Conservation (phyloP, 2,888 invertebrate genomes). For the Dynastes hyllus region DNA sequence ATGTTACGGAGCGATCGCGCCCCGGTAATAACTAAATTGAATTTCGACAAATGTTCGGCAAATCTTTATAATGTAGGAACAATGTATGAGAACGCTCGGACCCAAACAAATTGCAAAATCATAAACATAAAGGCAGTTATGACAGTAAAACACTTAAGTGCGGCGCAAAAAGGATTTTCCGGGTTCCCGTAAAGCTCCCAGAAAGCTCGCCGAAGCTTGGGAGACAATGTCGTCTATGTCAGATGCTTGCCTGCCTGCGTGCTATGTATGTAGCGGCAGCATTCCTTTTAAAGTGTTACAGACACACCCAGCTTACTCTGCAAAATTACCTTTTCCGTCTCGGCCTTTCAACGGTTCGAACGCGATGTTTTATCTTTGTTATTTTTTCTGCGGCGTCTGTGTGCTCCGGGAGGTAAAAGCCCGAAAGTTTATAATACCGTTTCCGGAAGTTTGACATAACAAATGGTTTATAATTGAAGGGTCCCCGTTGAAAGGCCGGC, state of each 20-base stretch:
- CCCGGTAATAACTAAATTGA: slow-evolving; percentile 36
- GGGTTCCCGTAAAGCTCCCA: slow-evolving; percentile 55
- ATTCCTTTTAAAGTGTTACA: slow-evolving; percentile 63
- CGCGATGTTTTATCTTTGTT: slow-evolving; percentile 60
- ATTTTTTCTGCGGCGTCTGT: slow-evolving; percentile 59
- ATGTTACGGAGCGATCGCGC: slow-evolving; percentile 8
- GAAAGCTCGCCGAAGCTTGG: slow-evolving; percentile 59
- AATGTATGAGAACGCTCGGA: neutral
- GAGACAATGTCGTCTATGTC: slow-evolving; percentile 60
- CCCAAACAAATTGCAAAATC: slow-evolving; percentile 44
- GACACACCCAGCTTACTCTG: slow-evolving; percentile 67
- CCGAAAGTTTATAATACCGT: slow-evolving; percentile 55
- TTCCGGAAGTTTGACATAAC: slow-evolving; percentile 52
- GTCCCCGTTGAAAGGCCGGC: slow-evolving; percentile 37
- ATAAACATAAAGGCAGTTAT: slow-evolving; percentile 47
- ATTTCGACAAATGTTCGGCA: slow-evolving; percentile 38
- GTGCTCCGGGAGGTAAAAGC: slow-evolving; percentile 57
- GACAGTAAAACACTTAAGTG: slow-evolving; percentile 57
- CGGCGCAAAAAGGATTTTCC: slow-evolving; percentile 57
- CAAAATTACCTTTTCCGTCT: slow-evolving; percentile 64
- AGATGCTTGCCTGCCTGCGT: slow-evolving; percentile 62
- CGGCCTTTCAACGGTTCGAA: slow-evolving; percentile 59
- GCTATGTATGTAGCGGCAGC: slow-evolving; percentile 56
- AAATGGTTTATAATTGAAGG: slow-evolving; percentile 53
- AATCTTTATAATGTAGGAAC: slow-evolving; percentile 19